phyloP scores from a whole-genome alignment of 2,113 vertebrate genomes.

The Epinephelus cyanopodus region DNA sequence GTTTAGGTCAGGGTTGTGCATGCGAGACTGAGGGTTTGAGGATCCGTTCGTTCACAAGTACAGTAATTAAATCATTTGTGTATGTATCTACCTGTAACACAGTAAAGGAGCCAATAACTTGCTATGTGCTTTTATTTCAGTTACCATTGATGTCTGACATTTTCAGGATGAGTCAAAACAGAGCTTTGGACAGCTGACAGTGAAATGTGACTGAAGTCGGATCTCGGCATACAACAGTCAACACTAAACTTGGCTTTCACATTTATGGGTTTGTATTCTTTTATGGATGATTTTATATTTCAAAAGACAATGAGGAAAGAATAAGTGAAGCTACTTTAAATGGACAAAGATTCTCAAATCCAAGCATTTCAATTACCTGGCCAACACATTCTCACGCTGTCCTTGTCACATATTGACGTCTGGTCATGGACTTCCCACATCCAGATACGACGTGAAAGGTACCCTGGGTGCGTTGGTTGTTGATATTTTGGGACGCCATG shows the following conservation, averaged over 20 bases:
- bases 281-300: background rate
- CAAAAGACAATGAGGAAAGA: background rate
- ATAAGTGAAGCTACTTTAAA: background rate
- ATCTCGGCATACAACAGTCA: background rate
- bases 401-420: too few species aligned
- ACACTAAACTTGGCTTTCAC: background rate
- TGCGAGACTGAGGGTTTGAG: background rate
- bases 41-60: background rate
- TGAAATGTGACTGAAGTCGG: constrained; percentile 26
- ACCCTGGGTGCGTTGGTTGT: too few species aligned
- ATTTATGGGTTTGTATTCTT: background rate
- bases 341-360: background rate
- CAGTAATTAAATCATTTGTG: background rate
- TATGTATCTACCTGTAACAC: background rate
- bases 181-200: background rate
- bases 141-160: background rate
- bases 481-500: too few species aligned
- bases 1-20: background rate
- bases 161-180: constrained; percentile 25
- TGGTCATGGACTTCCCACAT: too few species aligned
- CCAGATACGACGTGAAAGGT: too few species aligned
- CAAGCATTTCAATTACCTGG: background rate
- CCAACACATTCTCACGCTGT: too few species aligned
- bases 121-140: background rate
- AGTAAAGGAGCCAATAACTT: background rate